Percentiles rank a stretch among this genome's conserved stretches.
phyloP scores from a whole-genome alignment of 2,797 vertebrate species.

The Hirundo rustica region DNA sequence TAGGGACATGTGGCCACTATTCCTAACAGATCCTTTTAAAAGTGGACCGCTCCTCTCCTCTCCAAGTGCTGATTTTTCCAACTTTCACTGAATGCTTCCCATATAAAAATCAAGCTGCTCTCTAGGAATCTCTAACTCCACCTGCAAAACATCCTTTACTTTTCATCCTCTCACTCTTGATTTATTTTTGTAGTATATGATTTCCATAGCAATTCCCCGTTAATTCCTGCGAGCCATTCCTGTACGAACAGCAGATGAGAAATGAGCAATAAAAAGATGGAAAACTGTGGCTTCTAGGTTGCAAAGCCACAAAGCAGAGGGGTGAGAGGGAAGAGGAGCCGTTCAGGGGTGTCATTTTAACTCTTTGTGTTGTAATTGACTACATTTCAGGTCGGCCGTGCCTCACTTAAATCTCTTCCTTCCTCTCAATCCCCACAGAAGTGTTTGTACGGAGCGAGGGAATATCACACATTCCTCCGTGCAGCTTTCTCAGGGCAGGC shows the following conservation, averaged over 20 bases:
- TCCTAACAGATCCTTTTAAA: neutral
- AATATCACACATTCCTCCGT: constrained; percentile 1
- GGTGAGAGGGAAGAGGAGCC: constrained; percentile 2
- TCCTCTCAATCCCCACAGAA: neutral
- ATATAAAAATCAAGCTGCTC: neutral
- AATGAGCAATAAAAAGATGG: neutral
- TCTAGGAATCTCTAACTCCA: neutral
- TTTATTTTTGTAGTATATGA: neutral
- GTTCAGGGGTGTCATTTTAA: constrained; percentile 44
- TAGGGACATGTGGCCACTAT: neutral
- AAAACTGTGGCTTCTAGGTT: neutral
- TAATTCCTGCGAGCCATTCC: neutral
- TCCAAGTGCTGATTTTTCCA: neutral
- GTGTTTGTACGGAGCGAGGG: neutral
- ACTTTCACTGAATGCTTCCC: neutral
- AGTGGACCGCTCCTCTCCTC: neutral
- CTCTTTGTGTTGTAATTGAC: constrained; percentile 56
- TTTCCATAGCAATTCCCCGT: neutral
- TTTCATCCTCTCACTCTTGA: neutral
- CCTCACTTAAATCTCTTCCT: constrained; percentile 49
- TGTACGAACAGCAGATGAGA: neutral
- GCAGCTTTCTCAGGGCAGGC: constrained; percentile 43
- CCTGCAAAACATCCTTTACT: neutral
- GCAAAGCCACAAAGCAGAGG: constrained; percentile 10
- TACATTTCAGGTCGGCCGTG: constrained; percentile 48